phyloP scores from a whole-genome alignment of 2,797 vertebrate genomes.

The Sylvilagus floridanus region DNA sequence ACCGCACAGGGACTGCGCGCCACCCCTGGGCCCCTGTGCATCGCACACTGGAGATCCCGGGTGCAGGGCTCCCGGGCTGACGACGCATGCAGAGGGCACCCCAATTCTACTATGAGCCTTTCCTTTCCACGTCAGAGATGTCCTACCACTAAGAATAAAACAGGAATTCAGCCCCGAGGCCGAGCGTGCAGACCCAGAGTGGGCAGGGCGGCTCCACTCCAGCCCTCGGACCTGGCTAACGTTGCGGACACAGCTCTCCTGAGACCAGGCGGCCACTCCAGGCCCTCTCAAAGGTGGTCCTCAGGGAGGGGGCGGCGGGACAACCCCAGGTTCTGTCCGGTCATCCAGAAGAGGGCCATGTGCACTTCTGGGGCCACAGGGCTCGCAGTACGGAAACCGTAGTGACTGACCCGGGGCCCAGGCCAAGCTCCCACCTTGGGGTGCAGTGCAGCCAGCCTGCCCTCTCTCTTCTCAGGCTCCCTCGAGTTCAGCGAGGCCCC shows the following conservation, averaged over 20 bases:
- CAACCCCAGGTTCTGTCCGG: background rate
- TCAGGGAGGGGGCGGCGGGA: background rate
- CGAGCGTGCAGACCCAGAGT: background rate
- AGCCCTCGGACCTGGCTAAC: fast-evolving
- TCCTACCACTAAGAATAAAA: background rate
- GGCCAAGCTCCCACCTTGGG: background rate
- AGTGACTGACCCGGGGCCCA: background rate
- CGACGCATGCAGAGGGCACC: fast-evolving
- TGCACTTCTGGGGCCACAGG: background rate
- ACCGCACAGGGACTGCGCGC: background rate
- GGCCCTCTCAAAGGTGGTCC: background rate
- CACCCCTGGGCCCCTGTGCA: background rate
- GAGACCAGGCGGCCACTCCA: background rate
- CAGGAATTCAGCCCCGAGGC: background rate
- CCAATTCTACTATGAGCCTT: background rate
- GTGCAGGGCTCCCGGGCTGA: background rate
- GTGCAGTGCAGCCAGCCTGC: fast-evolving
- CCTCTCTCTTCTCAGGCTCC: background rate
- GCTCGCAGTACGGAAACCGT: fast-evolving
- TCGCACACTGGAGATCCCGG: background rate
- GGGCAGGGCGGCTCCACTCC: background rate
- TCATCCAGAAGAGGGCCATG: background rate
- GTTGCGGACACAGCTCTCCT: background rate
- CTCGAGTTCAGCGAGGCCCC: background rate
- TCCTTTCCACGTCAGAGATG: background rate